phyloP scores from a whole-genome alignment of 1,140 invertebrate species.

The Aphaenogaster floridana region DNA sequence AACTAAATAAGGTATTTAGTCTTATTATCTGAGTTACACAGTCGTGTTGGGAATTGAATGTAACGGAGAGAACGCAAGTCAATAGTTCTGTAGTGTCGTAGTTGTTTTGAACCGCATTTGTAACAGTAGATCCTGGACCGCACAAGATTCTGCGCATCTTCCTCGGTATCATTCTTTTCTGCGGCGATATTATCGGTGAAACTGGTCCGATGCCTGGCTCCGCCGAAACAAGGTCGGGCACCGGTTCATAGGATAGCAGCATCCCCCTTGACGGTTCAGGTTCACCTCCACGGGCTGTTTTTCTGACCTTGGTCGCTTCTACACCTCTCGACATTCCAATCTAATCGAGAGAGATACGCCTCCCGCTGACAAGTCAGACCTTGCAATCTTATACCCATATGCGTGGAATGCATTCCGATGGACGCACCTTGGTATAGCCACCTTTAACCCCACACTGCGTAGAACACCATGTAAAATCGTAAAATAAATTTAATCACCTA shows the following conservation, averaged over 20 bases:
- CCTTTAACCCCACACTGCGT: conserved; percentile 20
- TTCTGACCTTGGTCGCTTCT: conserved; percentile 69
- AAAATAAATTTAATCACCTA: conserved; percentile 2
- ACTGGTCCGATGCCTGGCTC: conserved; percentile 25
- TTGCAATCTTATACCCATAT: not conserved
- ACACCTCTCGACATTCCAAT: conserved; percentile 70
- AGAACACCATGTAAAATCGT: not conserved
- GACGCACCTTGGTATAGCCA: conserved; percentile 22
- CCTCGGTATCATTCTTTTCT: conserved; percentile 20
- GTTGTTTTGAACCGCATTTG: conserved; percentile 8
- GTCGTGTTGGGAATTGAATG: not conserved
- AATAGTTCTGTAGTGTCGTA: not conserved
- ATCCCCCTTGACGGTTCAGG: conserved; percentile 13
- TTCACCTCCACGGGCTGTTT: conserved; percentile 48
- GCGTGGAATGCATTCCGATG: not conserved
- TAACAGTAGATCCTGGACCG: not conserved
- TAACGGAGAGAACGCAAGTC: not conserved
- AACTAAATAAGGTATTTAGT: not conserved
- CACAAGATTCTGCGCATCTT: conserved; percentile 19
- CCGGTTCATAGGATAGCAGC: not conserved
- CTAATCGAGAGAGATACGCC: conserved; percentile 71
- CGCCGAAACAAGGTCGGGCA: conserved; percentile 35
- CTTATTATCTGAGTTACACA: not conserved
- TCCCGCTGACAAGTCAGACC: conserved; percentile 36
- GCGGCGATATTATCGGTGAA: conserved; percentile 40